Evolutionary conservation across 2,888 invertebrate genomes (phyloP), one percentile per base, ranked within the genome.

Genomic region (Sphecodes monilicornis): DNA sequence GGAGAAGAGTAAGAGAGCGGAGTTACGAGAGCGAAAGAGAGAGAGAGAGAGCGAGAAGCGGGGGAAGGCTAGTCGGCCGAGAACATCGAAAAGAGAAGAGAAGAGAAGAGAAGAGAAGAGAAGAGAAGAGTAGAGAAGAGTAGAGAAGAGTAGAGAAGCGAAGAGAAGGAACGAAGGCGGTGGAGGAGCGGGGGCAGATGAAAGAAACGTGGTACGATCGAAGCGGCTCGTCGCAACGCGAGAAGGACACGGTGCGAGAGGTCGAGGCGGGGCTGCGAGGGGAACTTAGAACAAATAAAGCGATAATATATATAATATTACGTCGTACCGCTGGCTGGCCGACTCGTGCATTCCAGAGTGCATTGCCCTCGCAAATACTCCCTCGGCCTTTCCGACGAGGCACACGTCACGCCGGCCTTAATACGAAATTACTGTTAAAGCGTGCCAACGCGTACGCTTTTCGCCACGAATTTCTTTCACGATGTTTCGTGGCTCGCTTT

Each of bases 271-370:
- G 60, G 84, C 69, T 43, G 16, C 43, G 75, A 66, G 76, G 82
- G 76, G 80, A 93, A 92, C 93, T 94, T 94, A 94, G 93, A 94
- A 94, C 94, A 94, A 94, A 94, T 94, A 94, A 94, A 94, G 94
- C 94, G 94, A 94, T 94, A 94, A 94, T 94, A 94, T 94, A 88
- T 88, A 88, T 88, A 88, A 88, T 88, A 88, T 88, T 93, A 93
- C 94, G 93, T 94, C 91, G 94, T 93, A 94, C 93, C 93, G 70
- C 79, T 93, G 93, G 92, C 93, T 91, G 92, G 91, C 89, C 91
- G 92, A 92, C 92, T 92, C 90, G 91, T 90, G 91, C 93, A 93
- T 93, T 93, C 93, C 93, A 91, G 92, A 92, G 93, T 93, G 93
- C 93, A 93, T 92, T 93, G 93, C 92, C 93, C 93, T 90, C 91